Conservation (phyloP, 2,113 vertebrate species). For the Podarcis muralis region DNA sequence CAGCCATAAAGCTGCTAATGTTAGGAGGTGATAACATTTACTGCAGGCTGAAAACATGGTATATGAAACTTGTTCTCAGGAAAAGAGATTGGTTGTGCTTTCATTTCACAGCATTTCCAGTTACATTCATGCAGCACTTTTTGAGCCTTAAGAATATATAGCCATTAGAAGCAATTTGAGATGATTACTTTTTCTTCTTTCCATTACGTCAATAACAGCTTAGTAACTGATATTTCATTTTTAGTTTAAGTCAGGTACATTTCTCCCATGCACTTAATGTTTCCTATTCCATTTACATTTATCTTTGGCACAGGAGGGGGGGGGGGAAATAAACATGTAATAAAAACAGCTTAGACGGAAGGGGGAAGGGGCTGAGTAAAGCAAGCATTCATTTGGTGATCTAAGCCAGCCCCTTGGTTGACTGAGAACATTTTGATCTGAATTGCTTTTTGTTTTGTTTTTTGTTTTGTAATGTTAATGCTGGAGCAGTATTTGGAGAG, state of each 20-base stretch:
- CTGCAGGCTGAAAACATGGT: not conserved
- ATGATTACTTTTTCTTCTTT: conserved; percentile 18
- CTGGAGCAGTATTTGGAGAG: not conserved
- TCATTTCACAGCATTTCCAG: not conserved
- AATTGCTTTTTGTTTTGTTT: not conserved
- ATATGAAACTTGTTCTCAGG: not conserved
- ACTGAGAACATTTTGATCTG: not conserved
- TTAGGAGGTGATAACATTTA: conserved; percentile 21
- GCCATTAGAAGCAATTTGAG: conserved; percentile 21
- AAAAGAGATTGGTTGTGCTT: not conserved
- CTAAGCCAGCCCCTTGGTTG: not conserved
- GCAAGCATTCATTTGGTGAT: conserved; percentile 13
- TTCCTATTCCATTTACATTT: conserved; percentile 19
- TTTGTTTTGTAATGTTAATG: not conserved
- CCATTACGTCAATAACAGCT: not conserved
- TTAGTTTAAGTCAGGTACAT: not conserved
- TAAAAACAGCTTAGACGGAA: not conserved
- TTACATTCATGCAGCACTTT: not conserved
- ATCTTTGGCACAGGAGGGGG: not conserved
- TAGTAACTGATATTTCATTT: conserved; percentile 18
- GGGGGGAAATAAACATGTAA: not conserved
- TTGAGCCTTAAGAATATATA: conserved; percentile 13
- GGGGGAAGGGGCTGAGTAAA: not conserved
- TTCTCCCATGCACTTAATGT: not conserved
- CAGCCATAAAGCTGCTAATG: conserved; percentile 5